These are phyloP conservation scores for Acleris cristana DNA, from an alignment of 2,888 invertebrate genomes.

Conservation along the genomic window DNA sequence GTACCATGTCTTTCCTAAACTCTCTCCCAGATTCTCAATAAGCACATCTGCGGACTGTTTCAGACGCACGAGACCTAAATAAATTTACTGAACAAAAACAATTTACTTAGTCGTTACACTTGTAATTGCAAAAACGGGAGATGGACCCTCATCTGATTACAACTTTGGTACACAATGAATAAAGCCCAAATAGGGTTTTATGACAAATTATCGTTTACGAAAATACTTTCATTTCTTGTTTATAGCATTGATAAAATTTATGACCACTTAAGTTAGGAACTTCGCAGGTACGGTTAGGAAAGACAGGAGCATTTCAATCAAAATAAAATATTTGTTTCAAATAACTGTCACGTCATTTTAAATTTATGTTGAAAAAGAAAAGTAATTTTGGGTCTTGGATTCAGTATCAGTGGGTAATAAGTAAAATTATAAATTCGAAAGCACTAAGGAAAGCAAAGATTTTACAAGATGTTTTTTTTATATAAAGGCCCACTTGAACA, in stretches of 20 bases:
- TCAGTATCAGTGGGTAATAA: no score
- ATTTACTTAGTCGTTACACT: slow-evolving; percentile 5
- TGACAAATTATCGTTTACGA: slow-evolving; percentile 37
- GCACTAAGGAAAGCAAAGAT: no score
- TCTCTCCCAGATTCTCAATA: not conserved
- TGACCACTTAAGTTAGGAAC: slow-evolving; percentile 28
- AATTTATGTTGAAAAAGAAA: no score
- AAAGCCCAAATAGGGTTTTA: slow-evolving; percentile 30
- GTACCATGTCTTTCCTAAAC: not conserved
- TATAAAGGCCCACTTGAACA: no score
- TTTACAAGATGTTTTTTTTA: no score
- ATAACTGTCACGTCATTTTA: not conserved
- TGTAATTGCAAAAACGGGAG: slow-evolving; percentile 28
- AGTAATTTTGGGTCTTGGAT: no score
- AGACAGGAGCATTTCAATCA: not conserved
- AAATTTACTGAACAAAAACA: slow-evolving; percentile 11
- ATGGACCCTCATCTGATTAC: slow-evolving; percentile 29
- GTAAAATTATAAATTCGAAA: no score
- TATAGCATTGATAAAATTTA: slow-evolving; percentile 34
- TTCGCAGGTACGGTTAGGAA: slow-evolving; percentile 19
- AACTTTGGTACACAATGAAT: slow-evolving; percentile 30
- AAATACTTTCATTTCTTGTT: slow-evolving; percentile 35
- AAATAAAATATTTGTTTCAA: not conserved
- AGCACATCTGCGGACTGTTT: not conserved
- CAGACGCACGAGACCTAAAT: not conserved